phyloP scores from a whole-genome alignment of 2,888 invertebrate species.

The Pandemis cinnamomeana region DNA sequence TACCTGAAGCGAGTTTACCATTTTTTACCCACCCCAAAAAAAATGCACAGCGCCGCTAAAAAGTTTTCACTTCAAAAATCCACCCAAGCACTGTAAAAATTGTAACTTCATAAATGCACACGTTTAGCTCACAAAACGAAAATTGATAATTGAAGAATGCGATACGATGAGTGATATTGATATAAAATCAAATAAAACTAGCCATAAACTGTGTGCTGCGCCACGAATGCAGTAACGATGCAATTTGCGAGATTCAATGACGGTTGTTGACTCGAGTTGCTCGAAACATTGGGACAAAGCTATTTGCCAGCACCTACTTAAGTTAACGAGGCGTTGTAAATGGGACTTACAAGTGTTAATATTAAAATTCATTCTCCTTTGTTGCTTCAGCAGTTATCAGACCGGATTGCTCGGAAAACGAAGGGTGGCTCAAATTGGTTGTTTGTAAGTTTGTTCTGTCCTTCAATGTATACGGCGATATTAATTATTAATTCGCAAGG shows the following conservation, averaged over 20 bases:
- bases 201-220: conserved; percentile 22
- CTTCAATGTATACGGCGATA: too few relatives aligned
- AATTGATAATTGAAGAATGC: not conserved
- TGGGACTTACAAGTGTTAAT: conserved; percentile 3
- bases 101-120: too few relatives aligned
- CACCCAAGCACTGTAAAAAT: too few relatives aligned
- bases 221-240: conserved; percentile 43
- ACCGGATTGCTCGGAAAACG: not conserved
- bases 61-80: too few relatives aligned
- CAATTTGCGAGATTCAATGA: conserved; percentile 46
- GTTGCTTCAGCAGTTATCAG: not conserved
- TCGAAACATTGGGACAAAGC: conserved; percentile 32
- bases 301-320: conserved; percentile 25
- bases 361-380: not conserved
- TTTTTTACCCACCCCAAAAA: too few relatives aligned
- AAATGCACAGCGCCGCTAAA: too few relatives aligned
- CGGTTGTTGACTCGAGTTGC: conserved; percentile 41
- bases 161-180: not conserved
- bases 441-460: too few relatives aligned
- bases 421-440: not conserved
- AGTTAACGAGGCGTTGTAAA: conserved; percentile 3
- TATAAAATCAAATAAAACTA: not conserved
- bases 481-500: too few relatives aligned
- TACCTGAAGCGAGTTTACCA: too few relatives aligned
- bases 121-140: too few relatives aligned